Percentiles rank a stretch among this genome's conserved stretches.
Conservation (phyloP, 2,797 vertebrate genomes). For the Cheirogaleus major region DNA sequence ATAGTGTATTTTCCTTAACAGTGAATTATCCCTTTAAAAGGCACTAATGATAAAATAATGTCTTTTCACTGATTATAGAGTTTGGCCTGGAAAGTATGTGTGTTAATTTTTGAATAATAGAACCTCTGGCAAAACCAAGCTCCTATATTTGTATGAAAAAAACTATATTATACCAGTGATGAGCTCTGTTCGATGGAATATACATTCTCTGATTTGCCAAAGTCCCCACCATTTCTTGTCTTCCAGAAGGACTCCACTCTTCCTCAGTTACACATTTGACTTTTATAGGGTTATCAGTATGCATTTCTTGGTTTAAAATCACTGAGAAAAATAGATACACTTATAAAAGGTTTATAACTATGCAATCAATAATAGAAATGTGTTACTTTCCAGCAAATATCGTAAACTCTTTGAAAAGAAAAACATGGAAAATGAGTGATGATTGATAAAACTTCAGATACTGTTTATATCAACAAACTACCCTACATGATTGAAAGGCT, state of each 20-base stretch:
- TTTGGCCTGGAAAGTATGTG: not conserved
- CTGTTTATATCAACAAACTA: not conserved
- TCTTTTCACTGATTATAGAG: not conserved
- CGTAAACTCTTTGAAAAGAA: not conserved
- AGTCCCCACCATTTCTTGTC: not conserved
- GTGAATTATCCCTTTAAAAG: not conserved
- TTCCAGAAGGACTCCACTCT: not conserved
- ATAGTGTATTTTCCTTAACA: not conserved
- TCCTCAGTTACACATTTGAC: not conserved
- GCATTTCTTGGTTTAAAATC: not conserved
- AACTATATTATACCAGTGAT: not conserved
- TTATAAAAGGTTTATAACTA: not conserved
- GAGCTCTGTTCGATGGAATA: not conserved
- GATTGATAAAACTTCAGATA: not conserved
- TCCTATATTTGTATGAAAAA: not conserved
- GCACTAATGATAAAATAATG: not conserved
- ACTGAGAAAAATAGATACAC: not conserved
- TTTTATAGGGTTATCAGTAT: not conserved
- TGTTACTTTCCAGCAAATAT: not conserved
- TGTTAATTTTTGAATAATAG: not conserved
- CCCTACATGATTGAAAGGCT: not conserved
- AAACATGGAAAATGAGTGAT: not conserved
- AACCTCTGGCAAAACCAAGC: not conserved
- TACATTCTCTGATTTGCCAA: not conserved
- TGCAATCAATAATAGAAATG: not conserved